Evolutionary conservation across 2,113 vertebrate genomes (phyloP).

Genomic region (Eonycteris spelaea): DNA sequence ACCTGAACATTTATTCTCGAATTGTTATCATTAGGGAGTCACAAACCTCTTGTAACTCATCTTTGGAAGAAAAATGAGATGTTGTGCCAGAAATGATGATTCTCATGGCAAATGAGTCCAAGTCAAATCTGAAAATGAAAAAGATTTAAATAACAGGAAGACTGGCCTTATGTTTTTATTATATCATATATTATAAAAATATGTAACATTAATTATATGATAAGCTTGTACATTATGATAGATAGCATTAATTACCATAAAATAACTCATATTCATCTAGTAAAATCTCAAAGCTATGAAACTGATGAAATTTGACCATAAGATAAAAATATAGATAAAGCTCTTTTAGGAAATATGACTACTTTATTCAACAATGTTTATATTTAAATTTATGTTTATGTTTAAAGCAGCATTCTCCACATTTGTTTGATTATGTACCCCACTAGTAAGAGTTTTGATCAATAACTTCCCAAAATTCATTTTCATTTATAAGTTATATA

Average conservation of each 20-base stretch:
- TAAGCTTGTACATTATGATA: not conserved
- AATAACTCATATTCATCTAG: not conserved
- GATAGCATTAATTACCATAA: not conserved
- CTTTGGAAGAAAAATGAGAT: slow-evolving; percentile 64
- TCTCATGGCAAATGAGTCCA: slow-evolving; percentile 62
- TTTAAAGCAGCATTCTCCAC: not conserved
- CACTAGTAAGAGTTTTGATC: not conserved
- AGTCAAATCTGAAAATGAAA: slow-evolving; percentile 60
- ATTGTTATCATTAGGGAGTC: not conserved
- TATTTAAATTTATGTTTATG: slow-evolving; percentile 19
- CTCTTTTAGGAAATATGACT: not conserved
- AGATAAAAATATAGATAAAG: slow-evolving; percentile 27
- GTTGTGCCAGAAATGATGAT: not conserved
- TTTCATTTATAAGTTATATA: not conserved
- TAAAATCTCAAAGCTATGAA: slow-evolving; percentile 1
- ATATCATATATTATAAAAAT: not conserved
- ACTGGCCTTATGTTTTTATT: not conserved
- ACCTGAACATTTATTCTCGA: slow-evolving; percentile 16
- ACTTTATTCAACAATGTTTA: not conserved
- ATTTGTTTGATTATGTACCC: not conserved
- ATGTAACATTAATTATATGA: not conserved
- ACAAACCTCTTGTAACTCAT: slow-evolving; percentile 65
- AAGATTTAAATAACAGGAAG: not conserved
- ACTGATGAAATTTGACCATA: not conserved
- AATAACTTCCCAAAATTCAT: not conserved